phyloP scores from a whole-genome alignment of 1,140 invertebrate species.

The Phthorimaea operculella region DNA sequence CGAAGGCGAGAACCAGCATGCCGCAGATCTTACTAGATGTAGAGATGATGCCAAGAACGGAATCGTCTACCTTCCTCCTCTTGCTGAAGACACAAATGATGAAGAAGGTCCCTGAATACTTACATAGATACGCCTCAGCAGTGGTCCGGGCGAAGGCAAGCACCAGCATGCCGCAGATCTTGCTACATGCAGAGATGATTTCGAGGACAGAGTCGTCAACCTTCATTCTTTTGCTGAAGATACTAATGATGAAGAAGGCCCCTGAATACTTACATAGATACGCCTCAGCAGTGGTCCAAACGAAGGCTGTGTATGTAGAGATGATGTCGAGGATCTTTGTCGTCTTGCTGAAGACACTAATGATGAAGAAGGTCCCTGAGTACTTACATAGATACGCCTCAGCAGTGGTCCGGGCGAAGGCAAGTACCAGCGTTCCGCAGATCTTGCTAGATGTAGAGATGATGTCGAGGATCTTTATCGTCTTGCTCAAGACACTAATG shows the following conservation, averaged over 20 bases:
- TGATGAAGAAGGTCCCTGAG: too few relatives aligned
- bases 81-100: slow-evolving; percentile 59
- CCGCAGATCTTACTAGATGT: slow-evolving; percentile 56
- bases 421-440: slow-evolving; percentile 32
- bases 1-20: slow-evolving; percentile 46
- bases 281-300: slow-evolving; percentile 46
- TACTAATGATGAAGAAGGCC: slow-evolving; percentile 53
- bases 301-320: too few relatives aligned
- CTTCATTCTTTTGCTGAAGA: slow-evolving; percentile 57
- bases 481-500: slow-evolving; percentile 54
- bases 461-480: slow-evolving; percentile 49
- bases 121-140: slow-evolving; percentile 50
- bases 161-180: slow-evolving; percentile 44
- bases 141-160: slow-evolving; percentile 53
- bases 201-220: slow-evolving; percentile 57
- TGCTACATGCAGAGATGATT: slow-evolving; percentile 53
- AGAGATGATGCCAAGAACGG: slow-evolving; percentile 55
- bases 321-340: too few relatives aligned
- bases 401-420: slow-evolving; percentile 48
- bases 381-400: slow-evolving; percentile 51
- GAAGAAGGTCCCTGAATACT: slow-evolving; percentile 53
- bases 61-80: slow-evolving; percentile 50
- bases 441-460: slow-evolving; percentile 59
- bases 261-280: slow-evolving; percentile 52
- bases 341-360: too few relatives aligned